phyloP scores from a whole-genome alignment of 2,113 vertebrate genomes.

The Monarcha castaneiventris region DNA sequence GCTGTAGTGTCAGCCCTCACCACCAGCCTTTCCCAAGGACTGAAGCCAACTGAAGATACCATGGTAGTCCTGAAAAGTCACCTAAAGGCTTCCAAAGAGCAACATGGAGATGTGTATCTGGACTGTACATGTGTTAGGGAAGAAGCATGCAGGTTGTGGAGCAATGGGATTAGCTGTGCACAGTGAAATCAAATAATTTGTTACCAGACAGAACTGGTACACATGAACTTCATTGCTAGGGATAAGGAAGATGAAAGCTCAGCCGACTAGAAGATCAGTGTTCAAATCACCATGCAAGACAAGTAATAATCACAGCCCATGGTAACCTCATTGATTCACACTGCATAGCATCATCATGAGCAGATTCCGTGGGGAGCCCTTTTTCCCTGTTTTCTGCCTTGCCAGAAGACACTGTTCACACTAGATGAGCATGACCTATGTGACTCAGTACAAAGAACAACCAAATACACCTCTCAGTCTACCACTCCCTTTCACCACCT shows the following conservation, averaged over 20 bases:
- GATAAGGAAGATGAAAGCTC: background rate
- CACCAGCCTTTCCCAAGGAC: background rate
- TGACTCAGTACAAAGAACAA: slow-evolving; percentile 9
- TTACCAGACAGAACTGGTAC: background rate
- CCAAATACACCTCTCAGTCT: background rate
- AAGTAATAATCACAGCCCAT: background rate
- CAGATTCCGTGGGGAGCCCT: background rate
- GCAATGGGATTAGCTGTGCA: background rate
- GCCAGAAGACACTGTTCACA: background rate
- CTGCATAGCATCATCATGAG: background rate
- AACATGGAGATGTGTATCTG: background rate
- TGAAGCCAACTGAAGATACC: background rate
- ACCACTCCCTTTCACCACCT: slow-evolving; percentile 38
- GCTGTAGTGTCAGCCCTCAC: background rate
- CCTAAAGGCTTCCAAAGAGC: background rate
- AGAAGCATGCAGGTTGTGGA: background rate
- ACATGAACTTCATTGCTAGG: background rate
- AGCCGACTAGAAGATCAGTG: background rate
- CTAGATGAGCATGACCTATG: background rate
- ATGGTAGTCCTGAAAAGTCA: background rate
- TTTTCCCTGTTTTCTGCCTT: background rate
- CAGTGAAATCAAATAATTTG: background rate
- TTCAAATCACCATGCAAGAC: background rate
- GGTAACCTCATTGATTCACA: background rate
- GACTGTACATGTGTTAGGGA: background rate